Base-by-base conservation (phyloP, 2,888 invertebrate species). In the Pachliopta kotzebuea region DNA sequence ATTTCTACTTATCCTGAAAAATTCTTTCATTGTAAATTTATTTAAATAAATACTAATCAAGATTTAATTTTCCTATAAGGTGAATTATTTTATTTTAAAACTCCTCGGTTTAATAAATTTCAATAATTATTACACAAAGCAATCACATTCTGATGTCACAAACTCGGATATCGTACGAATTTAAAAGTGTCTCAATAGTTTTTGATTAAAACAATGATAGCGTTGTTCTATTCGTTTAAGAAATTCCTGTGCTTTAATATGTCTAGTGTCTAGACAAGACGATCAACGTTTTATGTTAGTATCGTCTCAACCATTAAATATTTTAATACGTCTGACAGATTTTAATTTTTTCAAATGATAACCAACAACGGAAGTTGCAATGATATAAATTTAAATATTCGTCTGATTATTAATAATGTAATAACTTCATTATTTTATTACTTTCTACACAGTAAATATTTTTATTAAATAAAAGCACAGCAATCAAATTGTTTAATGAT, bases 251-350 rank as follows among this genome's bases (percentile, higher is more conserved):
- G 21, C 8, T 50, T 50, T 50, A 50, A 59, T 59, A 58, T 56
- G 58, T 63, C 53, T 63, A 42, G 31, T 59, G 63, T 64, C 60
- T 64, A 64, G 64, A 60, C 60, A 64, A 56, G 56, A 42, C 54
- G 37, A 59, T 63, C 24, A 59, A 59, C 29, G 29, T 31, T 63
- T 63, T 60, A 63, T 56, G 26, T 11, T 37, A 54, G 23, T 23
- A 56, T 23, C 37, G 24, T 60, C 37, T 37, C 6, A 42, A 37
- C 20, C n/a, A 56, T 53, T 62, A 56, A 31, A 21, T 45, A 42
- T 62, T 56, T 57, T 57, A 56, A 53, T 52, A 57, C 57, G 62
- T 62, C 52, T 17, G 42, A 55, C 42, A 53, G 53, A 42, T 55
- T 45, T 21, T 50, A 6, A 21, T 21, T 18, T 50, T 20, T 21